These are phyloP conservation scores for Tholera decimalis DNA, from an alignment of 2,888 invertebrate genomes.

Conservation along the genomic window DNA sequence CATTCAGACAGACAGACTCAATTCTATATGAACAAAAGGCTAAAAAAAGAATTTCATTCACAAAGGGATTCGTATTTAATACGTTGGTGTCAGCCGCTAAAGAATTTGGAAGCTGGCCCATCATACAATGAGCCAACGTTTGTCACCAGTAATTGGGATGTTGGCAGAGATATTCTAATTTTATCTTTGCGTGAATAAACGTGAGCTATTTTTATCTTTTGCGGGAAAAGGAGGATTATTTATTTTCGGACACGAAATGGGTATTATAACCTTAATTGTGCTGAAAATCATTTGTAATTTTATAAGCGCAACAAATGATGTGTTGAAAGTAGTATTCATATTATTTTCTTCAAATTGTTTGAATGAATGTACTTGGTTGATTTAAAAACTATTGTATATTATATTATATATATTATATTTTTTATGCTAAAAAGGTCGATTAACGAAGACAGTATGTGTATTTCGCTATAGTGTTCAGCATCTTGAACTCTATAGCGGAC, in stretches of 20 bases:
- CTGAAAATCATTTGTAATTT: not conserved
- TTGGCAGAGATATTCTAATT: slow-evolving; percentile 29
- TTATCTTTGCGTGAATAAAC: slow-evolving; percentile 17
- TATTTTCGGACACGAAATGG: slow-evolving; percentile 2
- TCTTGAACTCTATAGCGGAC: too few relatives aligned
- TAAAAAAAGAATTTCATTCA: slow-evolving; percentile 15
- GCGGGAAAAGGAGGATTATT: not conserved
- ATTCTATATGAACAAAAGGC: not conserved
- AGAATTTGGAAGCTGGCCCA: slow-evolving; percentile 17
- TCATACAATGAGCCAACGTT: slow-evolving; percentile 15
- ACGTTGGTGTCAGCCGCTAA: slow-evolving; percentile 3
- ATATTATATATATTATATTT: too few relatives aligned
- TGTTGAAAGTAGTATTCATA: not conserved
- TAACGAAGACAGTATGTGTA: too few relatives aligned
- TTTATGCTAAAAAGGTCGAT: too few relatives aligned
- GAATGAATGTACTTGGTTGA: not conserved
- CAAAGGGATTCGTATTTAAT: slow-evolving; percentile 24
- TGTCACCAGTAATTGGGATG: slow-evolving; percentile 36
- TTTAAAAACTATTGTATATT: not conserved
- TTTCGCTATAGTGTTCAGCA: too few relatives aligned
- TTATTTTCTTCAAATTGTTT: not conserved
- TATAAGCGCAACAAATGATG: not conserved
- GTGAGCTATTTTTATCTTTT: slow-evolving; percentile 27
- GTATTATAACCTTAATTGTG: not conserved
- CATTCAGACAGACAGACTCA: not conserved